Evolutionary conservation across 2,888 invertebrate species (phyloP).

Genomic region (Scaptomyza cyrtandrae): DNA sequence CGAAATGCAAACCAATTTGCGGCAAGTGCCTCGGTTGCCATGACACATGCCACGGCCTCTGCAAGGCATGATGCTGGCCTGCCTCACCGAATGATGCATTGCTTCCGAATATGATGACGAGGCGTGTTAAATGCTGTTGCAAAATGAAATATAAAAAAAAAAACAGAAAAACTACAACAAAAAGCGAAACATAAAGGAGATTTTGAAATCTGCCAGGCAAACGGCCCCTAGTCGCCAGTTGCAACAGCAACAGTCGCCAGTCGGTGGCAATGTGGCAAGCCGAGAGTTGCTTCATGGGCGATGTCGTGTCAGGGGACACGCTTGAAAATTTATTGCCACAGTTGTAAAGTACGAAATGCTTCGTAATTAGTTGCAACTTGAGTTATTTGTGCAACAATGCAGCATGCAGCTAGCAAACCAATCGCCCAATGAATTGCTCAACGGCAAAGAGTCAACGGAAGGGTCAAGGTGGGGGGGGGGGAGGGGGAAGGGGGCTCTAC

Average conservation of each 20-base stretch:
- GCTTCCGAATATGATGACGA: slow-evolving; percentile 80
- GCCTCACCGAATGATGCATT: slow-evolving; percentile 72
- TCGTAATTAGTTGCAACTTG: slow-evolving; percentile 80
- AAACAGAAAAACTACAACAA: not conserved
- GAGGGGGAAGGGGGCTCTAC: slow-evolving; percentile 1
- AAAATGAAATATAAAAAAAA: slow-evolving; percentile 10
- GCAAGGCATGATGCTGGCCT: slow-evolving; percentile 14
- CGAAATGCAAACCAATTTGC: slow-evolving; percentile 76
- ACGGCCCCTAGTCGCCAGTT: slow-evolving; percentile 47
- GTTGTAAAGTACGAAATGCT: slow-evolving; percentile 78
- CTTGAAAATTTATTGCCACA: slow-evolving; percentile 75
- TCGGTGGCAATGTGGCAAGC: slow-evolving; percentile 14
- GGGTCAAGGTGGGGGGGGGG: not conserved
- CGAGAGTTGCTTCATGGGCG: slow-evolving; percentile 47
- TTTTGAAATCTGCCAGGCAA: slow-evolving; percentile 52
- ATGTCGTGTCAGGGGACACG: slow-evolving; percentile 75
- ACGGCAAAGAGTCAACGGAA: not conserved
- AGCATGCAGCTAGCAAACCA: slow-evolving; percentile 37
- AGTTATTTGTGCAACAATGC: slow-evolving; percentile 80
- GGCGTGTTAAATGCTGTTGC: slow-evolving; percentile 71
- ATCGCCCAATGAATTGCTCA: slow-evolving; percentile 44
- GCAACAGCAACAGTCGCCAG: not conserved
- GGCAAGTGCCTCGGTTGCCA: slow-evolving; percentile 77
- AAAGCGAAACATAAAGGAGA: slow-evolving; percentile 12
- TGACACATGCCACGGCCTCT: slow-evolving; percentile 65